Base-by-base conservation (phyloP, 2,888 invertebrate species). In the Drosophila leonis region DNA sequence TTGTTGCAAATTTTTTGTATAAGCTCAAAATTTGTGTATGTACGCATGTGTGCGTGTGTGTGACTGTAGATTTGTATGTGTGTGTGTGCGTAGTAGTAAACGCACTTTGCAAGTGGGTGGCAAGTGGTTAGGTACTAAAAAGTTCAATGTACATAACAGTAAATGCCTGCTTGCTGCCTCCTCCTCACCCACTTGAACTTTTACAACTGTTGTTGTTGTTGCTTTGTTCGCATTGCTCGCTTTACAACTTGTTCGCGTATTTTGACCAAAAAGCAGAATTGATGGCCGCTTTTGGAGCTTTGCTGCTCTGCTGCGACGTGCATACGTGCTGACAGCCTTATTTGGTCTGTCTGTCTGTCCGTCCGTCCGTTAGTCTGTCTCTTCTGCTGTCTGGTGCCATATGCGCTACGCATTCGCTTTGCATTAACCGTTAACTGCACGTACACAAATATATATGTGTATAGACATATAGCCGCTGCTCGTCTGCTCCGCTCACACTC, bases 361-460 rank as follows among this genome's bases (percentile, higher is more conserved):
- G 62, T 80, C 72, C 57, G 65, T 65, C 54, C 49, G 31, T 57
- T 49, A 62, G 29, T 66, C 68, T 67, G 46, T 48, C 48, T 48
- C 24, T 24, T 24, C 24, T 24, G 2, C 24, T 48, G 60, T 68
- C 74, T 70, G 75, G 87, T 88, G 72, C 87, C 85, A 85, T 86
- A 86, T 88, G 88, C 75, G 88, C 75, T 74, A 79, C 75, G 83
- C 81, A 78, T 85, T 69, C 72, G 71, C 63, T 78, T 88, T 87
- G 89, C 90, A 87, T 87, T 90, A 86, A 86, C 86, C 90, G 86
- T 86, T 86, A 86, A 88, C 88, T 88, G 90, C 90, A 90, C 83
- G 75, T 82, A 68, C 37, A 18, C 29, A 15, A 73, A 13, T 39
- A 13, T 77, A 64, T 41, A 18, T 41, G 10, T 29, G 10, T 83